Evolutionary conservation across 2,888 invertebrate species (phyloP).

Genomic region (Trachelus troglodyta): DNA sequence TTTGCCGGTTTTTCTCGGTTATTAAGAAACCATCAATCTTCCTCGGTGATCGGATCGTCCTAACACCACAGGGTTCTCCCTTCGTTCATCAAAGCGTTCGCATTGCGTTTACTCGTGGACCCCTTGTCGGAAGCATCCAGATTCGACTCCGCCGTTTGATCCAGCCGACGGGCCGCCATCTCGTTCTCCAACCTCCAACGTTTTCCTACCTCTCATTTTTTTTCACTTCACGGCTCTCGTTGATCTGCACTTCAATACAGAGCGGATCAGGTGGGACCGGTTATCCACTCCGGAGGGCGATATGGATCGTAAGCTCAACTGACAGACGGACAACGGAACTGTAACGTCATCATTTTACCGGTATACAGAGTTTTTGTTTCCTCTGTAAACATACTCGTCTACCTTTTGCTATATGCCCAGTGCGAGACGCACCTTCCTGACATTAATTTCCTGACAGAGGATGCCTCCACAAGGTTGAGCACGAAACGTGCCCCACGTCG

Average conservation of each 20-base stretch:
- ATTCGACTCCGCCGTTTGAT: constrained; percentile 27
- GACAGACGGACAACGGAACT: constrained; percentile 40
- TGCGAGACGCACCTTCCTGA: too few species aligned
- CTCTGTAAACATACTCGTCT: constrained; percentile 19
- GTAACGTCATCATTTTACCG: constrained; percentile 46
- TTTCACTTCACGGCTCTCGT: neutral
- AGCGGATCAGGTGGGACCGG: constrained; percentile 29
- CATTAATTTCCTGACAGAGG: too few species aligned
- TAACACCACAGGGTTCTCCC: constrained; percentile 43
- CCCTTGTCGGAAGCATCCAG: constrained; percentile 31
- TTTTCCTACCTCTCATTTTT: neutral
- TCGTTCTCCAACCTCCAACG: neutral
- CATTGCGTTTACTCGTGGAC: constrained; percentile 21
- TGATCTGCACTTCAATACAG: constrained; percentile 30
- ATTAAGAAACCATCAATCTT: constrained; percentile 64
- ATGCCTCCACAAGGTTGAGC: too few species aligned
- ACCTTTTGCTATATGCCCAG: too few species aligned
- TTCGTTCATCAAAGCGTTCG: neutral
- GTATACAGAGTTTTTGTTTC: constrained; percentile 32
- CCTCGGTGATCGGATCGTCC: constrained; percentile 45
- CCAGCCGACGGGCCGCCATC: constrained; percentile 13
- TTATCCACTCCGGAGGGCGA: constrained; percentile 40
- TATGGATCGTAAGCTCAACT: constrained; percentile 34
- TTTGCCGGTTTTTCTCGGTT: constrained; percentile 62
- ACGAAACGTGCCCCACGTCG: too few species aligned